phyloP scores from a whole-genome alignment of 2,888 invertebrate species.

The Caenorhabditis sinica region DNA sequence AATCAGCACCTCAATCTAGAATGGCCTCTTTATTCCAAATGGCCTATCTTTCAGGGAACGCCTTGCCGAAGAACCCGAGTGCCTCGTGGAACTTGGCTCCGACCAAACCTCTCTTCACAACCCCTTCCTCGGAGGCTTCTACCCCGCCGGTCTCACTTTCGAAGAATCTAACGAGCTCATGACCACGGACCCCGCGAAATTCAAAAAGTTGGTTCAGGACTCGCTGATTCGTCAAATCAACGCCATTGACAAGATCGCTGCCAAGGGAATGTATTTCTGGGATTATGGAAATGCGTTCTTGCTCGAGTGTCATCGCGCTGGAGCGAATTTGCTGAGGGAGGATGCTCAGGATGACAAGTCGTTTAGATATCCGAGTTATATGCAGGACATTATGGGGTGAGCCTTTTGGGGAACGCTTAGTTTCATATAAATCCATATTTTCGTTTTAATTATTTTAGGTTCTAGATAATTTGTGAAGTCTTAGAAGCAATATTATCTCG shows the following conservation, averaged over 20 bases:
- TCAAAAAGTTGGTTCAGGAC: conserved; percentile 86
- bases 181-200: conserved; percentile 85
- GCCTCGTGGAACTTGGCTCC: conserved; percentile 87
- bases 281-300: conserved; percentile 88
- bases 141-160: conserved; percentile 84
- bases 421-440: no score
- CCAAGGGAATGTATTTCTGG: conserved; percentile 87
- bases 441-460: no score
- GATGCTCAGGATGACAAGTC: conserved; percentile 84
- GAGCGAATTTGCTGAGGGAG: conserved; percentile 85
- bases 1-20: no score
- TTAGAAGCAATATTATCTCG: no score
- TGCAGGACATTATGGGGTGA: conserved; percentile 88
- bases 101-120: conserved; percentile 88
- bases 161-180: conserved; percentile 86
- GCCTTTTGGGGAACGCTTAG: no score
- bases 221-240: conserved; percentile 86
- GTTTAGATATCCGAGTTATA: conserved; percentile 87
- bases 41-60: conserved; percentile 85
- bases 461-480: no score
- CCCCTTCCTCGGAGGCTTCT: conserved; percentile 86
- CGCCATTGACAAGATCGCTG: conserved; percentile 86
- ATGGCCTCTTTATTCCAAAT: not conserved
- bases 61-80: conserved; percentile 85
- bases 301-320: conserved; percentile 86